Evolutionary conservation across 1,140 invertebrate species (phyloP).

Genomic region (Bombus haemorrhoidalis): DNA sequence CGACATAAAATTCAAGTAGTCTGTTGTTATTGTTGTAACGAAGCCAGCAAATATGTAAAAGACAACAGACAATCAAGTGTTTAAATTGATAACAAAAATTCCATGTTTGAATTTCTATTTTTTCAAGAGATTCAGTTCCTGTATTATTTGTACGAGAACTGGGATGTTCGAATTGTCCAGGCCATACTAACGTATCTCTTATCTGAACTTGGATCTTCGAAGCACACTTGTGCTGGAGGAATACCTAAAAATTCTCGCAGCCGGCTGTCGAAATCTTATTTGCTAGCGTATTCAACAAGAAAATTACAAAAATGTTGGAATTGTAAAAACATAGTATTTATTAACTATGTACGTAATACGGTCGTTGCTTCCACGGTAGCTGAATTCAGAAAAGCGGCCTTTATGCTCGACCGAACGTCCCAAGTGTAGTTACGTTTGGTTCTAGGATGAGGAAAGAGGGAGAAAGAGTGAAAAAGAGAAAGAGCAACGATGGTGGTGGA

Average conservation of each 20-base stretch:
- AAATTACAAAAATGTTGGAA: background rate
- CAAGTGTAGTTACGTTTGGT: background rate
- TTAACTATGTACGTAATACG: conserved; percentile 5
- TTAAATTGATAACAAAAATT: no score
- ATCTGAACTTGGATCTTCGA: background rate
- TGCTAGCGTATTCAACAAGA: background rate
- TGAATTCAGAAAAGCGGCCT: conserved; percentile 38
- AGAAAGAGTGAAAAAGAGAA: conserved; percentile 20
- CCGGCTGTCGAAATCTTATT: background rate
- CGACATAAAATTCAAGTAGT: background rate
- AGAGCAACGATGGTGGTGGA: conserved; percentile 38
- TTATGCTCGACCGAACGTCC: conserved; percentile 29
- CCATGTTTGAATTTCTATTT: background rate
- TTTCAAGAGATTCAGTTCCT: background rate
- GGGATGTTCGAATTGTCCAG: background rate
- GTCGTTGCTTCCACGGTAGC: conserved; percentile 44
- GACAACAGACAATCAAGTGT: no score
- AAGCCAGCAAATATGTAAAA: background rate
- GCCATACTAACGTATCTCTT: background rate
- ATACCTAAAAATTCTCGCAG: background rate
- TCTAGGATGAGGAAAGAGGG: conserved; percentile 38
- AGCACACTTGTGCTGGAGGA: background rate
- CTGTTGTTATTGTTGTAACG: background rate
- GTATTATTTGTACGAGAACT: background rate
- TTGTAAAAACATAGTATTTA: background rate